A percentile compares a stretch with the other conserved stretches of the same genome.
Evolutionary conservation across 30 jellyfish, hydroid and myxozoan species (phyloP).

Genomic region (Rhopilema esculentum): DNA sequence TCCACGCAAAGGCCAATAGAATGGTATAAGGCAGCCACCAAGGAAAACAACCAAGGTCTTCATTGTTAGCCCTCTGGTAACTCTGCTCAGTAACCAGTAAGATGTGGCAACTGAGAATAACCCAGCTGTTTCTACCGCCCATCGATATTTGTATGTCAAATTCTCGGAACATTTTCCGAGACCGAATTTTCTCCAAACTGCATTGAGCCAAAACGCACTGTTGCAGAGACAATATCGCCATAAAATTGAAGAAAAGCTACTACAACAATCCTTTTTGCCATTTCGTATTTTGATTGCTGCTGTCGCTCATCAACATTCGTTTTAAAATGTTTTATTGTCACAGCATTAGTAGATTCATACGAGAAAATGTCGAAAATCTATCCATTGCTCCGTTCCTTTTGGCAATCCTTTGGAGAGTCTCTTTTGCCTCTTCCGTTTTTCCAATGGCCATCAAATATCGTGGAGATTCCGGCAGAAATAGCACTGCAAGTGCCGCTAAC

Average conservation of each 20-base stretch:
- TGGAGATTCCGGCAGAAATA: slow-evolving; percentile 4
- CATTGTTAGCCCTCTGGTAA: not conserved
- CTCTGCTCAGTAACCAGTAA: not conserved
- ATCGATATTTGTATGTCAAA: not conserved
- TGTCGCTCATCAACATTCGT: not conserved
- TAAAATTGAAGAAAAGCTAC: not conserved
- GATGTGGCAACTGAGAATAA: not conserved
- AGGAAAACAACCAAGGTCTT: not conserved
- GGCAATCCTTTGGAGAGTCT: not conserved
- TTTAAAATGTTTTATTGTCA: not conserved
- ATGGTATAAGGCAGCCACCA: not conserved
- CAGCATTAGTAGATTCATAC: not conserved
- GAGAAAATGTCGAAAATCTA: not conserved
- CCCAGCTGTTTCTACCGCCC: not conserved
- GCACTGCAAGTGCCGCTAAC: not conserved
- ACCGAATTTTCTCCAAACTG: slow-evolving; percentile 12
- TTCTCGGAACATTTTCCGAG: not conserved
- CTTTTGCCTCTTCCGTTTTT: not conserved
- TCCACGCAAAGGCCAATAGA: not conserved
- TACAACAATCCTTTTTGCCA: not conserved
- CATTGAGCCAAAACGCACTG: slow-evolving; percentile 1
- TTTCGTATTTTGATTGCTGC: not conserved
- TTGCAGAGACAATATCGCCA: not conserved
- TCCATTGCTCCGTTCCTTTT: slow-evolving; percentile 15
- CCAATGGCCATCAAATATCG: not conserved